Percentiles rank a stretch among this genome's conserved stretches.
Conservation (phyloP, 2,797 vertebrate genomes). For the Leptodon cayanensis region DNA sequence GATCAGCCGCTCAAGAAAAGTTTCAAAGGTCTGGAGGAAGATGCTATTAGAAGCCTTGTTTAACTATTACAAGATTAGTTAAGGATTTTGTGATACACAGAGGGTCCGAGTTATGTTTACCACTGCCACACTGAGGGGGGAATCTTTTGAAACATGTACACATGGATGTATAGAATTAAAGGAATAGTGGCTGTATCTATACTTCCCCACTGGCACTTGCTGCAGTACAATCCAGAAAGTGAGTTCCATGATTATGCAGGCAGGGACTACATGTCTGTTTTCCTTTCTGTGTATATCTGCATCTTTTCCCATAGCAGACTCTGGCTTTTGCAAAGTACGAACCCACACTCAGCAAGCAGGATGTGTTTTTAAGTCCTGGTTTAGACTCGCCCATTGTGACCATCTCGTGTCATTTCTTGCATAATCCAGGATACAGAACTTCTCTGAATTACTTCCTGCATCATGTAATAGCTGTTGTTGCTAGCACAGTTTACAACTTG, state of each 20-base stretch:
- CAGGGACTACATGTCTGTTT: not conserved
- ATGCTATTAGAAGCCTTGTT: not conserved
- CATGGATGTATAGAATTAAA: not conserved
- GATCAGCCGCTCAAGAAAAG: not conserved
- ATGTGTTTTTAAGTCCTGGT: not conserved
- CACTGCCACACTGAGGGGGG: not conserved
- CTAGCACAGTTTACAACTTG: not conserved
- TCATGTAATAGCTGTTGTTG: not conserved
- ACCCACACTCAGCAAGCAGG: not conserved
- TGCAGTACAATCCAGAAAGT: not conserved
- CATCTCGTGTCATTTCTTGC: not conserved
- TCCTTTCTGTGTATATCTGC: not conserved
- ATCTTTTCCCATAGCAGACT: not conserved
- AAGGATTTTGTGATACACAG: not conserved
- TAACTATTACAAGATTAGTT: not conserved
- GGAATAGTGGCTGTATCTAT: not conserved
- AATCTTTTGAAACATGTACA: not conserved
- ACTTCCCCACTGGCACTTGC: not conserved
- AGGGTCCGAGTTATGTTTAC: not conserved
- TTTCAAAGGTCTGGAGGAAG: conserved; percentile 35
- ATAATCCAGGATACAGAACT: not conserved
- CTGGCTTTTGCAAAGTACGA: not conserved
- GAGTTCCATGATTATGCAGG: not conserved
- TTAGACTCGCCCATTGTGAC: not conserved
- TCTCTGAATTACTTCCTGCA: conserved; percentile 31